phyloP scores from a whole-genome alignment of 2,113 vertebrate genomes.

The Probosciger aterrimus region DNA sequence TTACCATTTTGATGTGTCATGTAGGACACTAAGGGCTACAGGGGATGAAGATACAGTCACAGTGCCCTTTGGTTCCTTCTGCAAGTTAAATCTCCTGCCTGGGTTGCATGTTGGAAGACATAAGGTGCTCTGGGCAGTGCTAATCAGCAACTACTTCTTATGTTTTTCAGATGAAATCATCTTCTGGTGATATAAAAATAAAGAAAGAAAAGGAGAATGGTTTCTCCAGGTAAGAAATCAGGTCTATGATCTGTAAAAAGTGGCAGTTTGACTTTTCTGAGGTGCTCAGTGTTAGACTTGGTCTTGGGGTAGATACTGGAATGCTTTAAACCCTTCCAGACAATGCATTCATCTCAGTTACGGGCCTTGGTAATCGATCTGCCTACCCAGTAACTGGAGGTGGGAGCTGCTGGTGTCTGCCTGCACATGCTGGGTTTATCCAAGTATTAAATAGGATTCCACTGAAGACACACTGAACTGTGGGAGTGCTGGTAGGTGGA shows the following conservation, averaged over 20 bases:
- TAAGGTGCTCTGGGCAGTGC: not conserved
- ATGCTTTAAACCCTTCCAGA: not conserved
- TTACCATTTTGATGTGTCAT: not conserved
- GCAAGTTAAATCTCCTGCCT: not conserved
- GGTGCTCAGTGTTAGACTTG: not conserved
- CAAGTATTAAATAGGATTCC: not conserved
- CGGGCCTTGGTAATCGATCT: not conserved
- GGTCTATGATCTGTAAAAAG: not conserved
- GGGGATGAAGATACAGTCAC: not conserved
- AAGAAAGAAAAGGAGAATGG: conserved; percentile 95
- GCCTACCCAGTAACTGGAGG: not conserved
- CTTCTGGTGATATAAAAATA: conserved; percentile 82
- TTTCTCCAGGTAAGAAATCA: conserved; percentile 83
- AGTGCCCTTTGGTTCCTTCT: not conserved
- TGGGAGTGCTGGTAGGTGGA: not conserved
- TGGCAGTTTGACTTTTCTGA: not conserved
- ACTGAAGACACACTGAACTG: not conserved
- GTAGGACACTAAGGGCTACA: not conserved
- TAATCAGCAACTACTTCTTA: conserved; percentile 35
- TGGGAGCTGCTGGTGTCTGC: not conserved
- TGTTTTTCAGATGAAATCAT: conserved; percentile 79
- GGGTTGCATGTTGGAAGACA: not conserved
- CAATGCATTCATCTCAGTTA: rapidly evolving
- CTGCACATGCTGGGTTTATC: not conserved
- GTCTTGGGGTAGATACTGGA: not conserved